Conservation (phyloP, 2,888 invertebrate genomes). For the Lampropteryx suffumata region DNA sequence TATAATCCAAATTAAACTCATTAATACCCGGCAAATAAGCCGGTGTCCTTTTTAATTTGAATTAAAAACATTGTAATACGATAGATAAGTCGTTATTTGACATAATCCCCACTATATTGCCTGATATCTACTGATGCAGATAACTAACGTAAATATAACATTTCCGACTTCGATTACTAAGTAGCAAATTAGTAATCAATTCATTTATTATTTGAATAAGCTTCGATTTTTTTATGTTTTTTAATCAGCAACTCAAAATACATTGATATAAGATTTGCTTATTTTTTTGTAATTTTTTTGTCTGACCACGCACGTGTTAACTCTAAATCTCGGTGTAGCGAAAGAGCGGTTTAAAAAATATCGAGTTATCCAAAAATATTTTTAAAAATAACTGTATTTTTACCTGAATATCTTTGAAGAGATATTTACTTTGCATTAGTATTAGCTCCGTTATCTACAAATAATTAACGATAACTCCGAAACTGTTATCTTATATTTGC, state of each 20-base stretch:
- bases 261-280: not conserved
- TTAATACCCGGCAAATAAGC: not conserved
- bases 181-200: constrained; percentile 21
- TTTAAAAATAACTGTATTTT: too few relatives aligned
- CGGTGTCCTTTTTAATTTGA: constrained; percentile 3
- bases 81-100: constrained; percentile 48
- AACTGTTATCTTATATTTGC: constrained; percentile 77
- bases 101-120: constrained; percentile 70
- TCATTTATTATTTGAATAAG: too few relatives aligned
- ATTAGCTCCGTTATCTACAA: constrained; percentile 61
- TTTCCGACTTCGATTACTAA: constrained; percentile 15
- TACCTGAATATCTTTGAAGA: not conserved
- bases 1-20: too few relatives aligned
- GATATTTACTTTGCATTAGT: not conserved
- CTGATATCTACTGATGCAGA: constrained; percentile 50
- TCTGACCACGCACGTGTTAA: too few relatives aligned
- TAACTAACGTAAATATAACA: constrained; percentile 45
- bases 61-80: constrained; percentile 17
- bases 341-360: too few relatives aligned
- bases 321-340: too few relatives aligned
- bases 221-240: too few relatives aligned
- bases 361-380: too few relatives aligned
- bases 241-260: not conserved
- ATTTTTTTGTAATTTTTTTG: too few relatives aligned
- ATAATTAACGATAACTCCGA: constrained; percentile 80